These are phyloP conservation scores for Zalophus californianus DNA, from an alignment of 2,797 vertebrate genomes.

Conservation along the genomic window DNA sequence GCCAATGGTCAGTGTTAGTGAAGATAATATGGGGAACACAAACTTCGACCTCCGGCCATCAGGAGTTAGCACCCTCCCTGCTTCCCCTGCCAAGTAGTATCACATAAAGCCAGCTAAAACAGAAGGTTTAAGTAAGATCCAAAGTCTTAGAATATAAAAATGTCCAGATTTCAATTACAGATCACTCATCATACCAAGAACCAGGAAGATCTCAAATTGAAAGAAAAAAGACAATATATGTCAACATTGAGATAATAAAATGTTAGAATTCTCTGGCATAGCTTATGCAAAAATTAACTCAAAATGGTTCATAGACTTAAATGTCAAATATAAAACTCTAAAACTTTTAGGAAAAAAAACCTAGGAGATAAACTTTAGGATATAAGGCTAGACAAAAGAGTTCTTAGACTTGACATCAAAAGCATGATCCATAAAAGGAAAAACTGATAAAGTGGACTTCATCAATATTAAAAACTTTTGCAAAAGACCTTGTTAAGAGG, in stretches of 20 bases:
- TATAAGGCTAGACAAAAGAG: background rate
- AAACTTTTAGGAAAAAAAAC: background rate
- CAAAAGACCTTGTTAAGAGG: background rate
- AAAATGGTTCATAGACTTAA: background rate
- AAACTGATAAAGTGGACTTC: background rate
- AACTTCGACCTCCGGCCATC: background rate
- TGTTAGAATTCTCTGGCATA: background rate
- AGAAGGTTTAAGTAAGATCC: background rate
- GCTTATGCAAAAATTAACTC: background rate
- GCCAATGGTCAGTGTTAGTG: background rate
- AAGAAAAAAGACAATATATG: background rate
- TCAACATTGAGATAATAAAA: background rate
- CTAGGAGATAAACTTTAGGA: background rate
- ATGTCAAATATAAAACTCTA: background rate
- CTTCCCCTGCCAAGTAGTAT: background rate
- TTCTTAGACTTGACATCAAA: background rate
- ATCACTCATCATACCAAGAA: background rate
- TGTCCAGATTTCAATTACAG: background rate
- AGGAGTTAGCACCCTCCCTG: background rate
- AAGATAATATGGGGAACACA: background rate
- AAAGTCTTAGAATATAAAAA: background rate
- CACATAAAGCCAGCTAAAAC: background rate
- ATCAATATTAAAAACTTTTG: background rate
- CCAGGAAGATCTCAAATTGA: background rate
- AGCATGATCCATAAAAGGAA: background rate